Percentiles rank a stretch among this genome's conserved stretches.
Evolutionary conservation across 1,140 invertebrate genomes (phyloP).

Genomic region (Achroia grisella): DNA sequence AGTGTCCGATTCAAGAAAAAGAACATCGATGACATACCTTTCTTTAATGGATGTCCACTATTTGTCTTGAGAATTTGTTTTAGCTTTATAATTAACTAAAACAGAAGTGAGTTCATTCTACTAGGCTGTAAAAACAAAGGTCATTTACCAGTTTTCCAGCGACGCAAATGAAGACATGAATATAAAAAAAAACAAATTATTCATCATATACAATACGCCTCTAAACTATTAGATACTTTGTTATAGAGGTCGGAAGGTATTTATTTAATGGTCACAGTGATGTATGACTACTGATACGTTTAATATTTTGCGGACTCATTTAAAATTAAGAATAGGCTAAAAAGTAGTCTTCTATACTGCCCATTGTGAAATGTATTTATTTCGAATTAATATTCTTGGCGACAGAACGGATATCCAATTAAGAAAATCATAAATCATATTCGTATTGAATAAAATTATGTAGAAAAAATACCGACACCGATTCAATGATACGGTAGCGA

Average conservation of each 20-base stretch:
- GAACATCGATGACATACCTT: slow-evolving; percentile 3
- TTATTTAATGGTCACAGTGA: neutral
- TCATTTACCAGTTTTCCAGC: neutral
- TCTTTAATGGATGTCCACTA: neutral
- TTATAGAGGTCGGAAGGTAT: neutral
- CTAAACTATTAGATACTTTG: neutral
- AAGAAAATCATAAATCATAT: slow-evolving; percentile 3
- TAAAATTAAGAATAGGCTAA: slow-evolving; percentile 3
- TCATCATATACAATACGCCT: neutral
- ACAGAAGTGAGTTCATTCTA: neutral
- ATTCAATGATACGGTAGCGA: too few species aligned
- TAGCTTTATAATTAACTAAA: neutral
- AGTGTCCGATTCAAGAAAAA: slow-evolving; percentile 11
- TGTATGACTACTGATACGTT: neutral
- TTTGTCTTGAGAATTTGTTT: neutral
- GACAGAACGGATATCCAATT: slow-evolving; percentile 1
- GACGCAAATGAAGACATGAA: neutral
- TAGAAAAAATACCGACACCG: too few species aligned
- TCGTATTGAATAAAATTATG: neutral
- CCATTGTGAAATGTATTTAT: slow-evolving; percentile 1
- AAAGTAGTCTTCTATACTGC: neutral
- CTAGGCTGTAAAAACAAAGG: neutral
- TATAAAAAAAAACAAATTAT: neutral
- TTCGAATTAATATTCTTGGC: slow-evolving; percentile 1
- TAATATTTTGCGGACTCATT: neutral